Evolutionary conservation across 2,797 vertebrate genomes (phyloP).

Genomic region (Sebastes nivosus): DNA sequence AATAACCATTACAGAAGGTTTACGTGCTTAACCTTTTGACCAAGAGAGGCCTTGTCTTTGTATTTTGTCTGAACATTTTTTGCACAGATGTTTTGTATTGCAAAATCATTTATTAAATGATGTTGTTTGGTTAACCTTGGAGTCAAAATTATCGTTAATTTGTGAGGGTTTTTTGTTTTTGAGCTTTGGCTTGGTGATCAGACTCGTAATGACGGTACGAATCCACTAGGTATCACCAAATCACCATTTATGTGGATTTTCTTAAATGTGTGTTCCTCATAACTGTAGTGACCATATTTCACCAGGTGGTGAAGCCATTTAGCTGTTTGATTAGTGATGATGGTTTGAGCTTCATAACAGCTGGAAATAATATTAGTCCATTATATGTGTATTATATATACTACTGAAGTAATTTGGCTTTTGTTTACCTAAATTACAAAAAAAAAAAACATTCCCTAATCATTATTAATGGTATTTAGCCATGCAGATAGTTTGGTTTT

Average conservation of each 20-base stretch:
- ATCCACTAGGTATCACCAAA: conserved; percentile 57
- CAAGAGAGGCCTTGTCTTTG: conserved; percentile 79
- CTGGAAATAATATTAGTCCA: conserved; percentile 49
- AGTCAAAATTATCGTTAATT: neutral
- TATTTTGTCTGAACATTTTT: conserved; percentile 78
- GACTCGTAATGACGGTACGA: conserved; percentile 4
- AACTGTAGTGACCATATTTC: neutral
- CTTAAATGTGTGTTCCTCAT: neutral
- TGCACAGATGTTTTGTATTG: conserved; percentile 86
- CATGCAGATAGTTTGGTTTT: too few species aligned
- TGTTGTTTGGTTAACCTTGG: conserved; percentile 69
- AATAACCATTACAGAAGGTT: conserved; percentile 67
- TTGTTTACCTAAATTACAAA: neutral
- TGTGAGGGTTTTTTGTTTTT: neutral
- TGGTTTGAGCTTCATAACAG: neutral
- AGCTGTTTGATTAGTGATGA: neutral
- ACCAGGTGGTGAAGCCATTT: conserved; percentile 46
- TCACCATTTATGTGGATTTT: neutral
- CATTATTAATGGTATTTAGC: neutral
- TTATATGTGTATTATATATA: neutral
- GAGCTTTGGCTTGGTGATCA: neutral
- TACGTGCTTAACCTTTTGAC: conserved; percentile 72
- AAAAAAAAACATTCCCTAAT: neutral
- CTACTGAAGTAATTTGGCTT: neutral
- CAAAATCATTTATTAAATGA: conserved; percentile 84